These are phyloP conservation scores for Microchrysa polita DNA, from an alignment of 2,888 invertebrate genomes.

Conservation along the genomic window DNA sequence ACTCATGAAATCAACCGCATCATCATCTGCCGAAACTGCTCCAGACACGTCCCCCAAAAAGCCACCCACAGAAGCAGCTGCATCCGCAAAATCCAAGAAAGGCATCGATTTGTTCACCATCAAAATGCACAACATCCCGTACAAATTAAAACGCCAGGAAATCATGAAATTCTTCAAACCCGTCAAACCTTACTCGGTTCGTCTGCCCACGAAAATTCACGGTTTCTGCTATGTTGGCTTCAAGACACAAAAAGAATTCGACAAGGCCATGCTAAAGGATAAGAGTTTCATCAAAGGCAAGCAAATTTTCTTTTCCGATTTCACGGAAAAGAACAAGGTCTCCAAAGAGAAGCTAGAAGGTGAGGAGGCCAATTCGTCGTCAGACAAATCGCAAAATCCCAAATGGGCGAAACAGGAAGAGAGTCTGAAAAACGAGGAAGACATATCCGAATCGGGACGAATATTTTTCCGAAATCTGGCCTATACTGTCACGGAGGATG, in stretches of 20 bases:
- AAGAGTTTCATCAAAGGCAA: constrained; percentile 84
- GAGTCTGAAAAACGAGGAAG: constrained; percentile 75
- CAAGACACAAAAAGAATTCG: constrained; percentile 80
- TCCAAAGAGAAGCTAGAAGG: constrained; percentile 55
- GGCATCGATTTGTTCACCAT: constrained; percentile 70
- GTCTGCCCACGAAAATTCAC: constrained; percentile 78
- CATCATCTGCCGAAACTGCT: too few species aligned
- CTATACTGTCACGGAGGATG: constrained; percentile 86
- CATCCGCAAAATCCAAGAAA: constrained; percentile 55
- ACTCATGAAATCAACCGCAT: constrained; percentile 68
- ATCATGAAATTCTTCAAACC: constrained; percentile 87
- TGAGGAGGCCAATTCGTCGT: constrained; percentile 49
- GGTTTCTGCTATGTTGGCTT: constrained; percentile 94
- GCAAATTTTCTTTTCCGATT: constrained; percentile 69
- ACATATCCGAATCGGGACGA: constrained; percentile 88
- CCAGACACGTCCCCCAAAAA: constrained; percentile 21
- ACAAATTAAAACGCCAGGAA: constrained; percentile 82
- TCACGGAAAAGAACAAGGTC: constrained; percentile 64
- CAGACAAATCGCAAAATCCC: constrained; percentile 56
- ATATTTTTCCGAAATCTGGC: constrained; percentile 93
- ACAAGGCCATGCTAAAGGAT: constrained; percentile 82
- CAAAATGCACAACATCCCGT: constrained; percentile 81
- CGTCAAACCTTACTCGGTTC: constrained; percentile 78
- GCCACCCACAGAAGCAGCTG: constrained; percentile 45
- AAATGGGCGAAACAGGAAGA: constrained; percentile 74